These are phyloP conservation scores for Apus apus DNA, from an alignment of 2,113 vertebrate species.

Conservation along the genomic window DNA sequence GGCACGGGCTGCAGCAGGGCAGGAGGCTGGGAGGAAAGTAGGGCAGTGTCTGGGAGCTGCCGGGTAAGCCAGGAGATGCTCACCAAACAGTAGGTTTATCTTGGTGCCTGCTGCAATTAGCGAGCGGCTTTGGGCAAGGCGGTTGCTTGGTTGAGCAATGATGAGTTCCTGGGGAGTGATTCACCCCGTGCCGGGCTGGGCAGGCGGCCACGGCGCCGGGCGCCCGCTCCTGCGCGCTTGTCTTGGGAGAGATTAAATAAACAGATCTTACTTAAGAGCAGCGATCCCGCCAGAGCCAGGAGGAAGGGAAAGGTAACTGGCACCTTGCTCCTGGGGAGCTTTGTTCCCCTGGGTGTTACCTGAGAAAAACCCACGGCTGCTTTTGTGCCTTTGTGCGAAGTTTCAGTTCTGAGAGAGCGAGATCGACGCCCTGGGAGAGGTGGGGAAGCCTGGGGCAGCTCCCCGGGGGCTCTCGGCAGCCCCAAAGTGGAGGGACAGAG, in stretches of 20 bases:
- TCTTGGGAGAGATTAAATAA: background rate
- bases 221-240: background rate
- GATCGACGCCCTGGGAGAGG: background rate
- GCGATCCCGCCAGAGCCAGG: accelerated
- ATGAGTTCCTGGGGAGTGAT: background rate
- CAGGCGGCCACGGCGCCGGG: background rate
- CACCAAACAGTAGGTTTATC: slow-evolving; percentile 7
- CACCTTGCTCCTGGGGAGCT: background rate
- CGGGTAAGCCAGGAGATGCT: background rate
- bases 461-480: background rate
- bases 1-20: background rate
- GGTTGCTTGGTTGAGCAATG: background rate
- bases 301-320: background rate
- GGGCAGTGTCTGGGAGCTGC: slow-evolving; percentile 47
- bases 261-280: background rate
- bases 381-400: background rate
- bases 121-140: background rate
- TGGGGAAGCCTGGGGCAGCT: no score
- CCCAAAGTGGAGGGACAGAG: accelerated
- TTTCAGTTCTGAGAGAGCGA: accelerated
- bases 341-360: background rate
- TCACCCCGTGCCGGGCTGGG: background rate
- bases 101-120: background rate
- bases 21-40: slow-evolving; percentile 32
- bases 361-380: background rate